Conservation (phyloP, 2,888 invertebrate species). For the Neoscelio sp. region DNA sequence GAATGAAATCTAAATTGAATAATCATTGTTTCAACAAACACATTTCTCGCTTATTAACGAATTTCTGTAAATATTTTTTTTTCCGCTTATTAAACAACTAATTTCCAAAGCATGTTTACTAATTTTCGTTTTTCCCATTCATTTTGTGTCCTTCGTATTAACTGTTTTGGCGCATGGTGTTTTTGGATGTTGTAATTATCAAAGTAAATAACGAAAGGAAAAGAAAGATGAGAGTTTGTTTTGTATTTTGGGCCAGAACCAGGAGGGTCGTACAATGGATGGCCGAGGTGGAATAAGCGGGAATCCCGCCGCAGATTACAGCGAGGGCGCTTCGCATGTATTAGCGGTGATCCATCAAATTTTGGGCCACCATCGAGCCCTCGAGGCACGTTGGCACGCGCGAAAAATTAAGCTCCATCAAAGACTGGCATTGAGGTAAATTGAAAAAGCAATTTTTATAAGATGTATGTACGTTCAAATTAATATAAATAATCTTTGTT, state of each 20-base stretch:
- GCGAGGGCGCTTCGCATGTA: conserved; percentile 98
- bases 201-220: neutral
- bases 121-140: too few relatives aligned
- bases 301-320: conserved; percentile 97
- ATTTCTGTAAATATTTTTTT: too few relatives aligned
- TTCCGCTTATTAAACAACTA: too few relatives aligned
- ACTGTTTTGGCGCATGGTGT: neutral
- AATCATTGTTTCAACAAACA: too few relatives aligned
- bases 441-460: conserved; percentile 2
- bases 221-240: neutral
- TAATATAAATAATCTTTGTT: neutral
- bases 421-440: conserved; percentile 90
- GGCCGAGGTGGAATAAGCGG: conserved; percentile 87
- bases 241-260: conserved; percentile 73
- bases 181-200: neutral
- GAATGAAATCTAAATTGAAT: too few relatives aligned
- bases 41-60: too few relatives aligned
- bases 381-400: conserved; percentile 97
- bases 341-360: conserved; percentile 98
- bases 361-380: conserved; percentile 95
- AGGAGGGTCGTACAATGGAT: conserved; percentile 83
- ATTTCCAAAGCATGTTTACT: too few relatives aligned
- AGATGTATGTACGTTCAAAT: conserved; percentile 1
- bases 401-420: conserved; percentile 96
- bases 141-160: too few relatives aligned